These are phyloP conservation scores for Cloeon dipterum DNA, from an alignment of 2,888 invertebrate species.

Conservation along the genomic window DNA sequence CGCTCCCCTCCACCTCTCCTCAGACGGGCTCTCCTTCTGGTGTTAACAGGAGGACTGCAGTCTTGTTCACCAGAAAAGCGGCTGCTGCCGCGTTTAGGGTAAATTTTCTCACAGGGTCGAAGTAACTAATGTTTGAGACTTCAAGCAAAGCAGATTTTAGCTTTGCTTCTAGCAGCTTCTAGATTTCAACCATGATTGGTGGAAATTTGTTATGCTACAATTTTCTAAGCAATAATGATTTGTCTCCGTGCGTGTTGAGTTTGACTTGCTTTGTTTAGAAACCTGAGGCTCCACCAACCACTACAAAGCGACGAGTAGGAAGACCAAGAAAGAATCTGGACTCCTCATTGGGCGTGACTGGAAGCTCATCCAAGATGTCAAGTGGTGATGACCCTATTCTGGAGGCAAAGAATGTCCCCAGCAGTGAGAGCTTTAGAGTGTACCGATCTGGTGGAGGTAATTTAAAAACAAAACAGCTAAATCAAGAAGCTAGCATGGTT, in stretches of 20 bases:
- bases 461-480: too few relatives aligned
- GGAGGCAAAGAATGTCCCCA: slow-evolving; percentile 6
- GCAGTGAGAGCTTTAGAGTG: slow-evolving; percentile 21
- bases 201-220: too few relatives aligned
- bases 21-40: slow-evolving; percentile 23
- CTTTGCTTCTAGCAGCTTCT: too few relatives aligned
- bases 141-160: not conserved
- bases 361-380: not conserved
- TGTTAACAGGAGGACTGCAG: slow-evolving; percentile 49
- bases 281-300: slow-evolving; percentile 7
- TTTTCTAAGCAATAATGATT: too few relatives aligned
- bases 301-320: slow-evolving; percentile 11
- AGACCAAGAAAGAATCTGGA: slow-evolving; percentile 12
- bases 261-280: too few relatives aligned
- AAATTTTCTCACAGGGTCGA: slow-evolving; percentile 1
- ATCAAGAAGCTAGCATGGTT: too few relatives aligned
- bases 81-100: slow-evolving; percentile 22
- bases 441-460: slow-evolving; percentile 19
- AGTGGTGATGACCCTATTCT: slow-evolving; percentile 4
- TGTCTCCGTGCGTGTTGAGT: too few relatives aligned
- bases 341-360: slow-evolving; percentile 4
- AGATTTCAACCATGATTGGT: too few relatives aligned
- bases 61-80: slow-evolving; percentile 50
- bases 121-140: not conserved
- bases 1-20: slow-evolving; percentile 1